Evolutionary conservation across 2,888 invertebrate species (phyloP), one percentile per base, ranked within the genome.

Genomic region (Rhagium mordax): DNA sequence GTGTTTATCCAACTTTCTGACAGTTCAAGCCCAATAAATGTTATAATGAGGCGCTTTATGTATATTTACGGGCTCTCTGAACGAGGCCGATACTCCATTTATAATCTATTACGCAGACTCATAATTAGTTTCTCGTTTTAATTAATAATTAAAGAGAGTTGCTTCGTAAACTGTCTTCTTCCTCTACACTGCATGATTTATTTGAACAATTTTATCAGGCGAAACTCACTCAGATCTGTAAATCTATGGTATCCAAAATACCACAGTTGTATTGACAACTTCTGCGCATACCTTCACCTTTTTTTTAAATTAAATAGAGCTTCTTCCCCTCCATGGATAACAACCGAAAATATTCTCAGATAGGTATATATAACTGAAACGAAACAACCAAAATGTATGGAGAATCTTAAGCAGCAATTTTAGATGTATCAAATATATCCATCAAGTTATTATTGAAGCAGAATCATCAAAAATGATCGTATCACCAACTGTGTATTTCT

Each of bases 71-170:
- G 51, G 67, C 59, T 59, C 66, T 60, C 41, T 82, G 82, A 83
- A 82, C 83, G 82, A 81, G 83, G 79, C 84, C 83, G 83, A 85
- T 85, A 84, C 84, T 83, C 83, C 85, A 83, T 85, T 85, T 84
- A 85, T 85, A 83, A 85, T 85, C 85, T 85, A 85, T 85, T 85
- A 84, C 84, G 84, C 84, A 83, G 84, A 78, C 84, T 85, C 84
- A 82, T 86, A 87, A 87, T 86, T 86, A 87, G 87, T 86, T 86
- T 85, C 85, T 84, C 84, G 84, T 86, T 86, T 86, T 86, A 86
- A 87, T 86, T 87, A 87, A 83, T 86, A 86, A 86, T 86, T 86
- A 86, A 85, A 83, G 82, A 83, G 82, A 84, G 83, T 80, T 82
- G 81, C 82, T 78, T 79, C 79, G 80, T 83, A 84, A 82, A 82